phyloP scores from a whole-genome alignment of 1,140 invertebrate species.

The Drosophila ananassae region DNA sequence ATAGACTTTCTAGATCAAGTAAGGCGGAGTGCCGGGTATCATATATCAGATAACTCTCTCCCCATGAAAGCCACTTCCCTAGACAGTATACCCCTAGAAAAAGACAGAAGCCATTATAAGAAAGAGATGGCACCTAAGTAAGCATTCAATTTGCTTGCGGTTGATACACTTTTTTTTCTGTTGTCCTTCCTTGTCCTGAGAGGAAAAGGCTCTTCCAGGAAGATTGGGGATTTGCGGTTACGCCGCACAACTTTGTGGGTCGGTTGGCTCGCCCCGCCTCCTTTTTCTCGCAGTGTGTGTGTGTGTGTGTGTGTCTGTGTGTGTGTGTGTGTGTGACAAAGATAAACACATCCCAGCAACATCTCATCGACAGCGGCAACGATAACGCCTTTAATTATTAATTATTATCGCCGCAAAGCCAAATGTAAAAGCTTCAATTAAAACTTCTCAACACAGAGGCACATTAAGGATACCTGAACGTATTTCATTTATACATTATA shows the following conservation, averaged over 20 bases:
- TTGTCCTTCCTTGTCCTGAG: background rate
- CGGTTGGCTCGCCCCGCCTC: background rate
- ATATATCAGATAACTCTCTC: too few species aligned
- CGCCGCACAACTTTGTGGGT: conserved; percentile 43
- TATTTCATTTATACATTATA: background rate
- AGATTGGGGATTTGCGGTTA: conserved; percentile 43
- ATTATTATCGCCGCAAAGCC: conserved; percentile 76
- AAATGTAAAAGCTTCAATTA: conserved; percentile 79
- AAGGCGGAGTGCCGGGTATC: too few species aligned
- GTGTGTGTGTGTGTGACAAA: conserved; percentile 22
- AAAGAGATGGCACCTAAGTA: background rate
- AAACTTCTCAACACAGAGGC: conserved; percentile 50
- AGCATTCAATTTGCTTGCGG: conserved; percentile 66
- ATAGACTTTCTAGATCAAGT: too few species aligned
- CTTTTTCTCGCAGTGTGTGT: conserved; percentile 2
- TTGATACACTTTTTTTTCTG: conserved; percentile 23
- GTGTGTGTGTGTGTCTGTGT: background rate
- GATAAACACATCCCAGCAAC: conserved; percentile 57
- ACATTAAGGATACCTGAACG: conserved; percentile 29
- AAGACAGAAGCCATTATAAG: background rate
- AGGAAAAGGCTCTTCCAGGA: background rate
- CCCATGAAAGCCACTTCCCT: background rate
- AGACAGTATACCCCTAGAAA: background rate
- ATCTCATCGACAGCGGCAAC: conserved; percentile 25
- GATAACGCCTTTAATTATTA: conserved; percentile 72